Percentiles rank a stretch among this genome's conserved stretches.
phyloP scores from a whole-genome alignment of 2,797 vertebrate species.

The Epinephelus coioides region DNA sequence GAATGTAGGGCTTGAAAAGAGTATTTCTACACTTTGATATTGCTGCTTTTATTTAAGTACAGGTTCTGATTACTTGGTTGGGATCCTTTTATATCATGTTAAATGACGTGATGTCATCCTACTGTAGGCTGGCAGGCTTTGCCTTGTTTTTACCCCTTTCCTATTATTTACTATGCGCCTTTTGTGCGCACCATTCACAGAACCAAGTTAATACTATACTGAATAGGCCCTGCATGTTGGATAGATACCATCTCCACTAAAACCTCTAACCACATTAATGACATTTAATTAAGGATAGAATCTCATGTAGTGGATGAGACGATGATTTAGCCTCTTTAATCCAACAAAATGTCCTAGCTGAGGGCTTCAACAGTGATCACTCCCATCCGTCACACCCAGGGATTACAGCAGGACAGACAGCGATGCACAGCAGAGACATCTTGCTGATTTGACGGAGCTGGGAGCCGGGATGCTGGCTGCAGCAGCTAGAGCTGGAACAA shows the following conservation, averaged over 20 bases:
- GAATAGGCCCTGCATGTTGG: slow-evolving; percentile 41
- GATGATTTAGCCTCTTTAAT: slow-evolving; percentile 76
- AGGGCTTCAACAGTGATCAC: slow-evolving; percentile 65
- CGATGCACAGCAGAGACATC: slow-evolving; percentile 56
- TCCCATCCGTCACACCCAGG: slow-evolving; percentile 69
- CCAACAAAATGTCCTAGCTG: slow-evolving; percentile 64
- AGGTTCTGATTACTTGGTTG: slow-evolving; percentile 1
- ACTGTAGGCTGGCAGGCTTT: slow-evolving; percentile 2
- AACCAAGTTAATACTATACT: slow-evolving; percentile 47
- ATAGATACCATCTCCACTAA: slow-evolving; percentile 61
- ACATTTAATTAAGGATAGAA: slow-evolving; percentile 72
- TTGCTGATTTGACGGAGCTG: slow-evolving; percentile 73
- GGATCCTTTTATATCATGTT: slow-evolving; percentile 23
- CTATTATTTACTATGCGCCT: slow-evolving; percentile 8
- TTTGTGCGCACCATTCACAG: slow-evolving; percentile 25
- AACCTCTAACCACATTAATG: slow-evolving; percentile 68
- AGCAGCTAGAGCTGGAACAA: slow-evolving; percentile 57
- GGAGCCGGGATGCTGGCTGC: slow-evolving; percentile 54
- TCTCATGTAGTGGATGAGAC: slow-evolving; percentile 61
- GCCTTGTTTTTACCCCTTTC: slow-evolving; percentile 22
- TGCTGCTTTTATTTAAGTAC: too few species aligned
- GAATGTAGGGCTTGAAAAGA: too few species aligned
- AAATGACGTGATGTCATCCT: slow-evolving; percentile 30
- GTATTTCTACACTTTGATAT: too few species aligned
- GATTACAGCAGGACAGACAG: slow-evolving; percentile 74